A percentile compares a stretch with the other conserved stretches of the same genome.
Evolutionary conservation across 1,140 invertebrate species (phyloP).

Genomic region (Zaprionus lachaisei): DNA sequence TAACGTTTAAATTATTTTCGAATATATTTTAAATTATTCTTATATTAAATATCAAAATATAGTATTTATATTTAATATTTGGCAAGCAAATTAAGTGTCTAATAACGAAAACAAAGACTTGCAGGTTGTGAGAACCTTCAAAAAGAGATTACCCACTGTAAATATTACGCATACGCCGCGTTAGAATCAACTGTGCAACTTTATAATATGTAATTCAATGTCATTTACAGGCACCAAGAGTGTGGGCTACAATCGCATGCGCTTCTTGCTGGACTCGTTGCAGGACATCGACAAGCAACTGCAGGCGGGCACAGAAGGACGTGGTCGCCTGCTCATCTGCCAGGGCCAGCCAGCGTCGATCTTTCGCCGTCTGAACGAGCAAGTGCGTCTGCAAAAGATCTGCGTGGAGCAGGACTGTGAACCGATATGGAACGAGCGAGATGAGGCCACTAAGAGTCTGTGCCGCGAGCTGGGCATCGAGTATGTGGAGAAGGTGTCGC

Average conservation of each 20-base stretch:
- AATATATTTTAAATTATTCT: too few relatives aligned
- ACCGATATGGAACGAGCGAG: conserved; percentile 88
- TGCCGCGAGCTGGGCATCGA: conserved; percentile 86
- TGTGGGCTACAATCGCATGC: conserved; percentile 89
- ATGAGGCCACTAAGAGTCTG: conserved; percentile 86
- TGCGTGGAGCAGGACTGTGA: conserved; percentile 91
- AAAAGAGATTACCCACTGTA: not conserved
- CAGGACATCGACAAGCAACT: conserved; percentile 89
- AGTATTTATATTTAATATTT: too few relatives aligned
- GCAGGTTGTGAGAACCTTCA: not conserved
- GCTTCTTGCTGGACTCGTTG: conserved; percentile 89
- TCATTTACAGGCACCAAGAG: conserved; percentile 86
- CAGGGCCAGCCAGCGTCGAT: conserved; percentile 88
- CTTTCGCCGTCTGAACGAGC: conserved; percentile 86
- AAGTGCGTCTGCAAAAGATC: conserved; percentile 86
- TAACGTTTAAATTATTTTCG: too few relatives aligned
- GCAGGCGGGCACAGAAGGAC: conserved; percentile 84
- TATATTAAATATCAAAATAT: too few relatives aligned
- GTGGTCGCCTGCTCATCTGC: conserved; percentile 86
- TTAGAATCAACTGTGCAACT: not conserved
- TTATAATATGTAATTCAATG: not conserved
- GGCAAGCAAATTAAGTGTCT: too few relatives aligned
- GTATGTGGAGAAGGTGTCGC: conserved; percentile 88
- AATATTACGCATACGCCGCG: not conserved
- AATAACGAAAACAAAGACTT: too few relatives aligned